Conservation (phyloP, 2,888 invertebrate genomes). For the Tethea ocularis region DNA sequence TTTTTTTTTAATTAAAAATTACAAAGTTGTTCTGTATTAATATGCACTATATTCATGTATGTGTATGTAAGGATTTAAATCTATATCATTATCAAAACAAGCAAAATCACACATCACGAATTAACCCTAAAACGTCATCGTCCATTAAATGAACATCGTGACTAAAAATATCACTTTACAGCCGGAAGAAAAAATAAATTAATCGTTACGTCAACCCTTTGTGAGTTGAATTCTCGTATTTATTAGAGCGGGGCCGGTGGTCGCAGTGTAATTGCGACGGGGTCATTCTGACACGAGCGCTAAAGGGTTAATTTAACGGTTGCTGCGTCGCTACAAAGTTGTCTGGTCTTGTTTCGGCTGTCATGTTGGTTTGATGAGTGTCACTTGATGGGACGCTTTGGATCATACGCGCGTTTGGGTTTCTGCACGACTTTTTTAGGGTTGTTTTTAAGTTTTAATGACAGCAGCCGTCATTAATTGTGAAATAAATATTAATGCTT, state of each 20-base stretch:
- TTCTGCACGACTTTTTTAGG: neutral
- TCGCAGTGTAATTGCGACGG: slow-evolving; percentile 45
- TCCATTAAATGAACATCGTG: slow-evolving; percentile 29
- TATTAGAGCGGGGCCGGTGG: slow-evolving; percentile 52
- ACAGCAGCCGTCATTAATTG: too few species aligned
- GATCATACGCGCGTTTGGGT: neutral
- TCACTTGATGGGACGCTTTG: neutral
- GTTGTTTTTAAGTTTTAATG: neutral
- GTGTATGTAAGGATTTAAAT: too few species aligned
- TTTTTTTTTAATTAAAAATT: too few species aligned
- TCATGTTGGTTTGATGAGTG: slow-evolving; percentile 4
- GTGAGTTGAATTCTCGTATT: slow-evolving; percentile 51
- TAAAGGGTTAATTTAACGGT: slow-evolving; percentile 73
- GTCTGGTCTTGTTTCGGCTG: slow-evolving; percentile 24
- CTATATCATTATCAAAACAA: slow-evolving; percentile 3
- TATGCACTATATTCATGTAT: too few species aligned
- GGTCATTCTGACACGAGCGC: slow-evolving; percentile 53
- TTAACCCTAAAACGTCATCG: slow-evolving; percentile 17
- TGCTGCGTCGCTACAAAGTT: slow-evolving; percentile 41
- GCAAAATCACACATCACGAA: neutral
- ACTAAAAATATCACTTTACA: slow-evolving; percentile 17
- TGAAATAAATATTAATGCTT: too few species aligned
- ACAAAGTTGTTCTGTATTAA: too few species aligned
- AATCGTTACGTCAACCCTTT: slow-evolving; percentile 39
- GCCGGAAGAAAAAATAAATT: slow-evolving; percentile 36